Evolutionary conservation across 2,113 vertebrate genomes (phyloP).

Genomic region (Myrmecobius fasciatus): DNA sequence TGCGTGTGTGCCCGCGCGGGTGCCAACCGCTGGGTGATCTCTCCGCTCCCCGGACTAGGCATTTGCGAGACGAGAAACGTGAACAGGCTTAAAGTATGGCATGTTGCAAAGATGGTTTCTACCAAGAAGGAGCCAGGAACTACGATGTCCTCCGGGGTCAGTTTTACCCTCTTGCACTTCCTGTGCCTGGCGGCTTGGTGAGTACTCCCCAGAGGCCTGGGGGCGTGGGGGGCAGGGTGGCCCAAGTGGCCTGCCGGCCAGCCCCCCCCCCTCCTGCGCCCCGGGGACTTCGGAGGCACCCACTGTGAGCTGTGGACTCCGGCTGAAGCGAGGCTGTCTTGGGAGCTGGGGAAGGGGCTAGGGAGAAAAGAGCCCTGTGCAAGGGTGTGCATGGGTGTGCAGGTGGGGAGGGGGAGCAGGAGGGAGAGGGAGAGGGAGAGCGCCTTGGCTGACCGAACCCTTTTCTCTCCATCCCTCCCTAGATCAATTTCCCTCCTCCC

Average conservation of each 20-base stretch:
- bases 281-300: background rate
- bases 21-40: conserved; percentile 75
- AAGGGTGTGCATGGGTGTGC: background rate
- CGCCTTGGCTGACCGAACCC: conserved; percentile 18
- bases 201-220: conserved; percentile 80
- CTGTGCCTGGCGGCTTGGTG: conserved; percentile 93
- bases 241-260: background rate
- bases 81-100: conserved; percentile 95
- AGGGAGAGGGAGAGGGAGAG: background rate
- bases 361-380: background rate
- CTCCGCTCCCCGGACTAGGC: conserved; percentile 84
- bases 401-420: background rate
- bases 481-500: background rate
- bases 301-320: background rate
- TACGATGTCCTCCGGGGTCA: conserved; percentile 87
- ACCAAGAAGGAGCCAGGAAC: conserved; percentile 92
- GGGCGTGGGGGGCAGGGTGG: background rate
- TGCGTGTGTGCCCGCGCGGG: conserved; percentile 70
- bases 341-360: background rate
- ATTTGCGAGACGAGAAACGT: conserved; percentile 85
- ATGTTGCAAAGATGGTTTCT: conserved; percentile 93
- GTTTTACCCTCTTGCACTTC: conserved; percentile 90
- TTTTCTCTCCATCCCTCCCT: background rate
- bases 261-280: background rate
- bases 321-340: background rate